Base-by-base conservation (phyloP, 1,140 invertebrate species). In the Drosophila seguyi region DNA sequence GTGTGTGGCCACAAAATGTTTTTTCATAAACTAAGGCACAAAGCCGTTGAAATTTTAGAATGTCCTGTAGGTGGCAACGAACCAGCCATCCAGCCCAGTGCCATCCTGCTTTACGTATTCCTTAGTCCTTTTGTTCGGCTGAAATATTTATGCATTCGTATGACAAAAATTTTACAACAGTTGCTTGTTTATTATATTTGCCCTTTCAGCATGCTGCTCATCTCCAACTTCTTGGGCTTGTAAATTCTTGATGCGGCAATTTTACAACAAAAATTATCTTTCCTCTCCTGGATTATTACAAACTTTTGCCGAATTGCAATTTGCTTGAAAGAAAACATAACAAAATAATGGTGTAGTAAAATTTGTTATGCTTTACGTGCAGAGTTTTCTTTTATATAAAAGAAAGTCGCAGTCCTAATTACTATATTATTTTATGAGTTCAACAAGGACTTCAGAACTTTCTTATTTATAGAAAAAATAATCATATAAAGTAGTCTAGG, bases 121-220 rank as follows among this genome's bases (percentile, higher is more conserved):
- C 53, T 71, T 67, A 47, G 72, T 65, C 67, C 67, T 77, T 53
- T 87, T 88, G 80, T 87, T 73, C 57, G 57, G 44, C 62, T 84
- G 48, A 87, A 80, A 88, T 84, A 80, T 87, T 88, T 87, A 84
- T 87, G 80, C 74, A 77, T 81, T 74, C 75, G 78, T 74, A 75
- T 79, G 79, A 82, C 83, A 86, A 82, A 68, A 82, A 79, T 78
- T 69, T 81, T 62, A 68, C 41, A 60, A 76, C 71, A 71, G 31
- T 44, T 74, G 58, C 53, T 61, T 77, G 55, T 60, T 59, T 47
- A 50, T 62, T 42, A 52, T 42, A n/a, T 72, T 57, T 69, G 53
- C 27, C 65, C 68, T 67, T 71, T 56, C 31, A 56, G 52, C 68
- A 71, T 71, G 31, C 60, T 66, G 20, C 71, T 20, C 59, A 66